phyloP scores from a whole-genome alignment of 2,113 vertebrate genomes.

The Sinocyclocheilus rhinocerous region DNA sequence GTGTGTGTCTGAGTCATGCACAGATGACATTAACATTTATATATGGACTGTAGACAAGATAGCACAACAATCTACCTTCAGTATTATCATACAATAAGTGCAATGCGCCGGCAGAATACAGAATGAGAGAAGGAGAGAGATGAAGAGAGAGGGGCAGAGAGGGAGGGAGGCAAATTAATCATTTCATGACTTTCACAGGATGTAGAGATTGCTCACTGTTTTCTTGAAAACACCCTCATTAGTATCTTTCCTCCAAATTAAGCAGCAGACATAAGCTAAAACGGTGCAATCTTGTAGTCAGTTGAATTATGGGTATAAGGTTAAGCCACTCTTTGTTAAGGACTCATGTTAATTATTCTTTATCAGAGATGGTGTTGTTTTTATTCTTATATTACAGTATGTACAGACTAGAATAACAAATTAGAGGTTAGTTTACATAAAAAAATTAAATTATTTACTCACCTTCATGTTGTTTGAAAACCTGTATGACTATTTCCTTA shows the following conservation, averaged over 20 bases:
- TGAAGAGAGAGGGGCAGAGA: not conserved
- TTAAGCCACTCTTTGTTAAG: conserved; percentile 16
- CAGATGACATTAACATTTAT: conserved; percentile 12
- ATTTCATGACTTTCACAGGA: conserved; percentile 49
- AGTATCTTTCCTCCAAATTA: conserved; percentile 34
- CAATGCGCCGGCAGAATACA: not conserved
- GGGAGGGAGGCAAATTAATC: conserved; percentile 27
- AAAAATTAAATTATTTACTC: not conserved
- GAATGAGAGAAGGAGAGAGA: conserved; percentile 26
- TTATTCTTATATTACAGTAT: not conserved
- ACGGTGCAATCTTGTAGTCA: not conserved
- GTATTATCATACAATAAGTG: conserved; percentile 36
- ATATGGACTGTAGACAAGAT: conserved; percentile 35
- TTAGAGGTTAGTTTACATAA: not conserved
- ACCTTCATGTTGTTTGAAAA: not conserved
- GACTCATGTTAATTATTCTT: not conserved
- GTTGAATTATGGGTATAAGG: conserved; percentile 20
- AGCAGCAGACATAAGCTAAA: conserved; percentile 8
- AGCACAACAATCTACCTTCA: conserved; percentile 28
- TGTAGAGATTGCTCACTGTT: conserved; percentile 40
- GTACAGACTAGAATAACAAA: not conserved
- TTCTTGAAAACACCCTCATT: conserved; percentile 44
- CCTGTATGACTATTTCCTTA: not conserved
- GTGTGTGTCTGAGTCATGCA: conserved; percentile 14
- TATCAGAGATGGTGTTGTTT: not conserved